A percentile compares a stretch with the other conserved stretches of the same genome.
Evolutionary conservation across 1,140 invertebrate genomes (phyloP).

Genomic region (Octopus sinensis): DNA sequence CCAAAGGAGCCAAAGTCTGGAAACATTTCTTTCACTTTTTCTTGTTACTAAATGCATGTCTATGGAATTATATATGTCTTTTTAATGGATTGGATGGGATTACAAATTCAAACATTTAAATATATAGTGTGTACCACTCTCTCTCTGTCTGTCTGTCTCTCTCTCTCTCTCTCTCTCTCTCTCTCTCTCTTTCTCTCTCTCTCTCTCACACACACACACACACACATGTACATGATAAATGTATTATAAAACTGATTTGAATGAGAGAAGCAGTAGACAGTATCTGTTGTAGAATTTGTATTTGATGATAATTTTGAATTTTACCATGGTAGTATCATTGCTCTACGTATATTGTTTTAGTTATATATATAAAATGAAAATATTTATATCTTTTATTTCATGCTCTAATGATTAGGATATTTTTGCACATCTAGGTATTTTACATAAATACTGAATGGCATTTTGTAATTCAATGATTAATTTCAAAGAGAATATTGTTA

Average conservation of each 20-base stretch:
- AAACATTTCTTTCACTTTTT: not conserved
- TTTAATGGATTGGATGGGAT: not conserved
- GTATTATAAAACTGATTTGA: not conserved
- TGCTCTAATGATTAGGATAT: not conserved
- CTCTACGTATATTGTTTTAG: not conserved
- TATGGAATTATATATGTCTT: not conserved
- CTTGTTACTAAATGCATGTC: not conserved
- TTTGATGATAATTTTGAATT: not conserved
- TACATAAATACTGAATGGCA: too few species aligned
- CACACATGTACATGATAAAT: not conserved
- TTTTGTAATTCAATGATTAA: too few species aligned
- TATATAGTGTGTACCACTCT: not conserved
- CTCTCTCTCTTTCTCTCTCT: not conserved
- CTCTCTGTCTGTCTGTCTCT: not conserved
- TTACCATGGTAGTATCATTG: not conserved
- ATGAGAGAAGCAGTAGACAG: not conserved
- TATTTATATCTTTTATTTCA: not conserved
- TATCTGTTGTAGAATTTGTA: not conserved
- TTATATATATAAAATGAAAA: not conserved
- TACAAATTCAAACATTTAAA: too few species aligned
- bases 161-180: not conserved
- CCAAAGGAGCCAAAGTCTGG: not conserved
- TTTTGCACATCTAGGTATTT: not conserved
- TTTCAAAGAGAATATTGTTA: too few species aligned
- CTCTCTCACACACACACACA: not conserved